phyloP scores from a whole-genome alignment of 2,888 invertebrate genomes.

The Calliphora vomitoria region DNA sequence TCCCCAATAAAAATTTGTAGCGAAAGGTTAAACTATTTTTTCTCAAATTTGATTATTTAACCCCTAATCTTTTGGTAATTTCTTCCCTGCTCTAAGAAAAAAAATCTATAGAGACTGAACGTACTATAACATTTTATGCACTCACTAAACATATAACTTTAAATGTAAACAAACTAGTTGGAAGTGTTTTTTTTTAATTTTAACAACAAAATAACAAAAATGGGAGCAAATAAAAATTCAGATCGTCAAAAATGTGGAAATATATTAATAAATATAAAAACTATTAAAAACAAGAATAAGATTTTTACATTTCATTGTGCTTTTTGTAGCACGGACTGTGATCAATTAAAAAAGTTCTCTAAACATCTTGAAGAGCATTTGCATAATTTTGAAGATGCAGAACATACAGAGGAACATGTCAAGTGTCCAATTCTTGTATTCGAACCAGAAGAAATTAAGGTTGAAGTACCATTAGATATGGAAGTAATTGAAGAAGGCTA shows the following conservation, averaged over 20 bases:
- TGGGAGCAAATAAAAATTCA: constrained; percentile 52
- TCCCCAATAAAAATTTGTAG: too few species aligned
- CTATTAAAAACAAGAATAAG: constrained; percentile 60
- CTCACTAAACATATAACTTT: neutral
- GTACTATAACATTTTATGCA: neutral
- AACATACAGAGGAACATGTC: neutral
- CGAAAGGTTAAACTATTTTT: too few species aligned
- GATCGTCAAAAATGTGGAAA: constrained; percentile 50
- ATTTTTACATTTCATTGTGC: constrained; percentile 55
- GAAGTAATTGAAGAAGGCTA: neutral
- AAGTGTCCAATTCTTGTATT: neutral
- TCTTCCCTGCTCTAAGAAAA: too few species aligned
- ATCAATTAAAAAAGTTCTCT: constrained; percentile 68
- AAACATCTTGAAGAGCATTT: constrained; percentile 61
- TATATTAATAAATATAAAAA: constrained; percentile 60
- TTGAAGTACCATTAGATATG: constrained; percentile 16
- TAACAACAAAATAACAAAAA: constrained; percentile 9
- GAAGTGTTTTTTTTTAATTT: constrained; percentile 1
- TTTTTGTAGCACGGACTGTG: constrained; percentile 53
- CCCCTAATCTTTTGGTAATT: too few species aligned
- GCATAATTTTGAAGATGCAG: constrained; percentile 24
- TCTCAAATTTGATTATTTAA: too few species aligned
- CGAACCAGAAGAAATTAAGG: constrained; percentile 55
- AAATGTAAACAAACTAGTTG: too few species aligned
- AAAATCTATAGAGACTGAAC: neutral